Base-by-base conservation (phyloP, 2,888 invertebrate genomes). In the Epistrophella euchroma region DNA sequence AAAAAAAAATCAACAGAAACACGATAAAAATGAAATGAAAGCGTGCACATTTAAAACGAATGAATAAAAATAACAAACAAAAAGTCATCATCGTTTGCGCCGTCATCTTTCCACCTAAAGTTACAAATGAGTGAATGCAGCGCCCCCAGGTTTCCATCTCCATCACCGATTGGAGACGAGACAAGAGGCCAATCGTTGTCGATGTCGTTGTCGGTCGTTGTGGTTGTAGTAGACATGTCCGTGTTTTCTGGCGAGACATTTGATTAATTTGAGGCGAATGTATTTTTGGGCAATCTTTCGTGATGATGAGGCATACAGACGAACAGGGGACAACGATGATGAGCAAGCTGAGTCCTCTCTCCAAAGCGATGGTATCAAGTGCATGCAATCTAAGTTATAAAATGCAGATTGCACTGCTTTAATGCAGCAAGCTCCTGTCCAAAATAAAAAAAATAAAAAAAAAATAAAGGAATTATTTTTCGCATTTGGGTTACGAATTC, bases 41-140 rank as follows among this genome's bases (percentile, higher is more conserved):
- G 77, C 78, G 77, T 86, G 82, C 74, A 74, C 82, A 81, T 81
- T 81, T 74, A 74, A 77, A 80, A 55, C 60, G 78, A 86, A 86
- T 81, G 66, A 85, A 73, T 80, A 47, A 55, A 52, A 58, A 25
- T 25, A 17, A 22, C 43, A n/a, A 45, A 45, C 6, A 45, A 28
- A 43, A 47, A 52, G 4, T 40, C 37, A 50, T 35, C 13, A 25
- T 28, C n/a, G 25, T 22, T 45, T 28, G 45, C 40, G 11, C 19
- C 22, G 1, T 25, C 68, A 37, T 52, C n/a, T 52, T 22, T 28
- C 37, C n/a, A 68, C 35, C 50, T 17, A 0, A 37, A 35, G 25
- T 50, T 72, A 19, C 60, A 72, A 81, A 70, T 71, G 58, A 52
- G 70, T 13, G 60, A 72, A 52, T 62, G 52, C 60, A 52, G 32